Conservation (phyloP, 1,140 invertebrate species). For the Drosophila arawakana region DNA sequence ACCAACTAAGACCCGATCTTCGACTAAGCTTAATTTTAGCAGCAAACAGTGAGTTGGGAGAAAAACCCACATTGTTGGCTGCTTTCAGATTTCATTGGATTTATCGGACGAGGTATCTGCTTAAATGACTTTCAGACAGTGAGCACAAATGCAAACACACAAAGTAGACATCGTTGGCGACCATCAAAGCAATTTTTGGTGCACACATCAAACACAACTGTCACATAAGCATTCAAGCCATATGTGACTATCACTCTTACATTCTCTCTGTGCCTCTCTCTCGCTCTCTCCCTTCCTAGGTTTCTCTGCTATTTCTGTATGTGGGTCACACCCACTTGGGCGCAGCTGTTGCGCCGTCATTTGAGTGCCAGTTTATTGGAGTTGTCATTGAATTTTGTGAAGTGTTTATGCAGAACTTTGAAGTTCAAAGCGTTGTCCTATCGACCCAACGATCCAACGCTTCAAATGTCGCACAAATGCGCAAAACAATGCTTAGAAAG, state of each 20-base stretch:
- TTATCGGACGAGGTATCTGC: constrained; percentile 1
- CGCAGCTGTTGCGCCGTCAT: constrained; percentile 46
- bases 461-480: constrained; percentile 29
- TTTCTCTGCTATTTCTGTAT: constrained; percentile 3
- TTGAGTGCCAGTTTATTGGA: constrained; percentile 48
- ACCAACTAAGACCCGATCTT: neutral
- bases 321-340: constrained; percentile 25
- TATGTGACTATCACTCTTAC: constrained; percentile 7
- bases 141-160: constrained; percentile 11
- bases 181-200: constrained; percentile 59
- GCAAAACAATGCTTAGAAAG: constrained; percentile 54
- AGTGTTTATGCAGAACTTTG: constrained; percentile 70
- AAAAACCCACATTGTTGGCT: neutral
- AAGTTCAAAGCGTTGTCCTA: constrained; percentile 48
- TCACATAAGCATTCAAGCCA: constrained; percentile 35
- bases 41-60: neutral
- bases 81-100: constrained; percentile 11
- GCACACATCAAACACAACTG: constrained; percentile 63
- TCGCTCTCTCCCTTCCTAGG: neutral
- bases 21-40: constrained; percentile 8
- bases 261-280: neutral
- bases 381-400: constrained; percentile 67
- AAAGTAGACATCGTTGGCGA: constrained; percentile 22
- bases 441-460: neutral
- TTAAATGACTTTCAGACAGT: constrained; percentile 1